Evolutionary conservation across 2,797 vertebrate species (phyloP).

Genomic region (Austrolebias charrua): DNA sequence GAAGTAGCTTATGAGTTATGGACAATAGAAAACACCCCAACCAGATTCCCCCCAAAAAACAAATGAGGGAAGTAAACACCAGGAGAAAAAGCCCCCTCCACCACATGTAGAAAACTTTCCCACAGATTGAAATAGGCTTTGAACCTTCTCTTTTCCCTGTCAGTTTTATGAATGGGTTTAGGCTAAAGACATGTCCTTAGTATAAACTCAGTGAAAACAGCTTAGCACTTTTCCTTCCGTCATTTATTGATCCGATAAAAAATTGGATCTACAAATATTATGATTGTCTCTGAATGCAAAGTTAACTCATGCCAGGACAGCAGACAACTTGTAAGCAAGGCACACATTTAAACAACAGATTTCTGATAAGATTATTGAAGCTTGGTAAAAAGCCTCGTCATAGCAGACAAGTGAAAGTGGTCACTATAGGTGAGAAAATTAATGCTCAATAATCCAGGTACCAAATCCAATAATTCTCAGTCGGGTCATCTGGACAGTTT

Average conservation of each 20-base stretch:
- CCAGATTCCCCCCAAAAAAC: conserved; percentile 54
- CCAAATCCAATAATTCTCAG: too few relatives aligned
- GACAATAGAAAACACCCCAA: conserved; percentile 65
- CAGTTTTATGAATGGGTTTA: conserved; percentile 67
- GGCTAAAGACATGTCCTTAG: conserved; percentile 52
- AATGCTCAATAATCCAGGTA: too few relatives aligned
- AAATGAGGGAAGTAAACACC: conserved; percentile 68
- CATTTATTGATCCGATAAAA: conserved; percentile 49
- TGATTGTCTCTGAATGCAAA: conserved; percentile 25
- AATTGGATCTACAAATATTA: conserved; percentile 38
- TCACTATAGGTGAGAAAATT: conserved; percentile 5
- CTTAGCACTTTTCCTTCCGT: conserved; percentile 29
- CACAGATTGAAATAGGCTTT: conserved; percentile 50
- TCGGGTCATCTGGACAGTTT: too few relatives aligned
- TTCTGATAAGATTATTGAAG: conserved; percentile 46
- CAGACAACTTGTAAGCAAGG: conserved; percentile 32
- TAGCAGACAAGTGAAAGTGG: conserved; percentile 15
- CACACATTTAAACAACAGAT: conserved; percentile 45
- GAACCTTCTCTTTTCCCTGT: conserved; percentile 32
- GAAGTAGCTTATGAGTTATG: conserved; percentile 53
- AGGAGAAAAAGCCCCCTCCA: conserved; percentile 53
- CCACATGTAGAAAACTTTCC: conserved; percentile 51
- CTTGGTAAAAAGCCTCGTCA: conserved; percentile 31
- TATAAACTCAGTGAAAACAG: conserved; percentile 50
- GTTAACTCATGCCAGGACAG: conserved; percentile 29